Base-by-base conservation (phyloP, 1,140 invertebrate genomes). In the Tetraneura akinire region DNA sequence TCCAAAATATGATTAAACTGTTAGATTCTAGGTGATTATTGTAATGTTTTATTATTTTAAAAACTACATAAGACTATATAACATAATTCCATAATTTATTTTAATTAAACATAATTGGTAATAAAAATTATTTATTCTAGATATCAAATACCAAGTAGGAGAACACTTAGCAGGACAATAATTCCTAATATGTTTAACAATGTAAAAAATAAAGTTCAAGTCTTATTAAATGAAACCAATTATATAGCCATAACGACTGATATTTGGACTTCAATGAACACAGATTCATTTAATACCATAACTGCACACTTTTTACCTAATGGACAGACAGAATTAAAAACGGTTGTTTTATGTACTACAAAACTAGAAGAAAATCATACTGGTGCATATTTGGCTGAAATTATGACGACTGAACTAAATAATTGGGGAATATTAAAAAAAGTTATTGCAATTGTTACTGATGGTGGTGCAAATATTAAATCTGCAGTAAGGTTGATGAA, bases 11-110 rank as follows among this genome's bases (percentile, higher is more conserved):
- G 66, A 21, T 70, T 23, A 47, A 70, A 23, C 42, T 70, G 14
- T 70, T 70, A 21, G 66, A 70, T 21, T 70, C 42, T 47, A 70
- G 66, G 66, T 70, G 45, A 70, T 21, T 70, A 64, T 64, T 37
- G 32, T 37, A 37, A 37, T 8, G 8, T 4, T 37, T 8, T 37
- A n/a, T n/a, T 37, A 37, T 4, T 37, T 37, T 37, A 4, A 37
- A 37, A 3, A 37, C 8, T 37, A 37, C 32, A 37, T 37, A 37
- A 37, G 3, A 37, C 32, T 64, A 1, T 37, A 9, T 37, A n/a
- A 37, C 32, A 64, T 37, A 10, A 32, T 64, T 32, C 3, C 32
- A 37, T 37, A 4, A 4, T 37, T 37, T 37, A 4, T 37, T 37
- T 37, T 37, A 4, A 37, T 37, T 37, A 37, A 37, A 37, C 8